A percentile compares a stretch with the other conserved stretches of the same genome.
phyloP scores from a whole-genome alignment of 1,140 invertebrate genomes.

The Pissodes strobi region DNA sequence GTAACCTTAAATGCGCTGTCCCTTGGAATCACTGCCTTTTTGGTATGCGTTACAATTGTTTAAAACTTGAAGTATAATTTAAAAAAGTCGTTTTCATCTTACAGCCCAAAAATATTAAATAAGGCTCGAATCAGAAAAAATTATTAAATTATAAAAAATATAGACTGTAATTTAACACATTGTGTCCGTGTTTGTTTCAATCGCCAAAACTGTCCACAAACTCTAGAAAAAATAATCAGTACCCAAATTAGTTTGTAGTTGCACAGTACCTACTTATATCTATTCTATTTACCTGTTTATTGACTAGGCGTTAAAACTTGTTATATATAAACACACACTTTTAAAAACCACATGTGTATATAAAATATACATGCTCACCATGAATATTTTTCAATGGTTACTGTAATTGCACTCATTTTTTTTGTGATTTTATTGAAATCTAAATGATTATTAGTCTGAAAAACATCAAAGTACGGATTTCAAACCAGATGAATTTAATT shows the following conservation, averaged over 20 bases:
- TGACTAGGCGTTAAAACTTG: constrained; percentile 47
- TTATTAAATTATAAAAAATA: no score
- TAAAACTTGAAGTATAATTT: no score
- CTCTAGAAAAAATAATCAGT: constrained; percentile 30
- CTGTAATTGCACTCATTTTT: constrained; percentile 35
- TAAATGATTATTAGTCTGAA: no score
- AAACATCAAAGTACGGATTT: no score
- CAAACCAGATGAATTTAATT: no score
- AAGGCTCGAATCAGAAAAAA: no score
- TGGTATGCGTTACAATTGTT: no score
- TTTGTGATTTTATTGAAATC: background rate
- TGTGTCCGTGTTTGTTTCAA: background rate
- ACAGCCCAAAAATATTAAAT: no score
- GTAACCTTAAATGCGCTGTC: no score
- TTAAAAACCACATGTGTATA: constrained; percentile 40
- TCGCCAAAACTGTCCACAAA: no score
- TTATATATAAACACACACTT: constrained; percentile 46
- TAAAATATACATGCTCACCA: constrained; percentile 31
- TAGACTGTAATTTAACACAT: background rate
- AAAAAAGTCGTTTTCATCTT: no score
- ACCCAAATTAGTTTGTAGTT: constrained; percentile 41
- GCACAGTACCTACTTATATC: constrained; percentile 49
- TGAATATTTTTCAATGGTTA: constrained; percentile 45
- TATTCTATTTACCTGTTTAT: constrained; percentile 48
- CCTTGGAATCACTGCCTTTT: no score